These are phyloP conservation scores for Microchirus variegatus DNA, from an alignment of 2,797 vertebrate species.

Conservation along the genomic window DNA sequence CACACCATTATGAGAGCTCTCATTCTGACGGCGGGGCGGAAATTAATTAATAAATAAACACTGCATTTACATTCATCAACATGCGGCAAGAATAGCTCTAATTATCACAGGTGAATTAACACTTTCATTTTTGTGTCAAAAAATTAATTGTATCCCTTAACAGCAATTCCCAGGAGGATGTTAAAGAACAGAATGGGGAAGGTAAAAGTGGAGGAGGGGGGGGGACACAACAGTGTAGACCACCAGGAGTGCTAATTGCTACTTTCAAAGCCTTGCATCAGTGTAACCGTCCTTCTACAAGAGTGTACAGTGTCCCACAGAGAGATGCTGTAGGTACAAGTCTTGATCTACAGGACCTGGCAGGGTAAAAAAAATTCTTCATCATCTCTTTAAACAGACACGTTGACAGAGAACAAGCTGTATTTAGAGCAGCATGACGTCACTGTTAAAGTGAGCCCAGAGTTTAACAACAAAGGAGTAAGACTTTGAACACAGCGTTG, in stretches of 20 bases:
- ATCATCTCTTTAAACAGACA: conserved; percentile 63
- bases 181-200: conserved; percentile 65
- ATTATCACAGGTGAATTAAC: conserved; percentile 88
- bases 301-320: conserved; percentile 60
- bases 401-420: conserved; percentile 37
- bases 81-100: conserved; percentile 82
- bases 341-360: conserved; percentile 58
- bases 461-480: background rate
- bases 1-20: conserved; percentile 74
- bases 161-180: conserved; percentile 73
- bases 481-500: too few species aligned
- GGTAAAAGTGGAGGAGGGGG: conserved; percentile 36
- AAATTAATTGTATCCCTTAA: conserved; percentile 86
- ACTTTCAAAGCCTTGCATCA: conserved; percentile 80
- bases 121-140: conserved; percentile 87
- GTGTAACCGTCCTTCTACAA: conserved; percentile 57
- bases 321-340: conserved; percentile 58
- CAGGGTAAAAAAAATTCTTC: conserved; percentile 44
- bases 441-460: conserved; percentile 11
- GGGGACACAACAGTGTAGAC: conserved; percentile 56
- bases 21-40: conserved; percentile 61
- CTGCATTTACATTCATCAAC: conserved; percentile 78
- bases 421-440: conserved; percentile 36
- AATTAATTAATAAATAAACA: conserved; percentile 82
- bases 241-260: conserved; percentile 82